Base-by-base conservation (phyloP, 2,113 vertebrate species). In the Podarcis raffonei region DNA sequence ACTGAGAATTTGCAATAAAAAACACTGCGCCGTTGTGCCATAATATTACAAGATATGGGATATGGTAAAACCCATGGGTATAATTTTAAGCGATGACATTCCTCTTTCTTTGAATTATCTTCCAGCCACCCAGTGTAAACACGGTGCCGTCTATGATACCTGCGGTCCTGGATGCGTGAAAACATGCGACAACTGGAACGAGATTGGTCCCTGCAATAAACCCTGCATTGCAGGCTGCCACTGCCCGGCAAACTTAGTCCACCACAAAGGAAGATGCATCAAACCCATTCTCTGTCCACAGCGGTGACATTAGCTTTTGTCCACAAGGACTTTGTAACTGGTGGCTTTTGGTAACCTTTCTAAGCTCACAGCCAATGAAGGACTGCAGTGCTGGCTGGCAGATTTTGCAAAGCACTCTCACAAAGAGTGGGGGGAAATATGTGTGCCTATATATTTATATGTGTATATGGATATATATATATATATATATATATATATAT, bases 171-270 rank as follows among this genome's bases (percentile, higher is more conserved):
- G 98, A 89, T 99, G 99, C 89, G 95, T 98, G 90, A 99, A 99
- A 96, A 99, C 98, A 25, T 99, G 99, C 76, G 98, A 98, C 95
- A 99, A 99, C 97, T 99, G 99, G 98, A 99, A 99, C 4, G 99
- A 99, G 96, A 99, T 99, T 0, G 97, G 98, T 1, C 98, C 98
- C 0, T 99, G 99, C 94, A 96, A 93, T 88, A 98, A 97, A 90
- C 98, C 98, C 0, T 99, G 99, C 0, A 4, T 99, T 37, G 99
- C 99, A 0, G 99, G 99, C 11, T 99, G 99, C 95, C 99, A 99
- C 95, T 99, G 99, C 57, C 99, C 98, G 0, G 98, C 99, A 68
- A 98, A 98, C 94, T 91, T 99, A 94, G 98, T 99, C 81, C 97
- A 98, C 81, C 98, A 98, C 94, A 98, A 97, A 94, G 98, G 98